Evolutionary conservation across 2,888 invertebrate species (phyloP).

Genomic region (Cepaea hortensis): DNA sequence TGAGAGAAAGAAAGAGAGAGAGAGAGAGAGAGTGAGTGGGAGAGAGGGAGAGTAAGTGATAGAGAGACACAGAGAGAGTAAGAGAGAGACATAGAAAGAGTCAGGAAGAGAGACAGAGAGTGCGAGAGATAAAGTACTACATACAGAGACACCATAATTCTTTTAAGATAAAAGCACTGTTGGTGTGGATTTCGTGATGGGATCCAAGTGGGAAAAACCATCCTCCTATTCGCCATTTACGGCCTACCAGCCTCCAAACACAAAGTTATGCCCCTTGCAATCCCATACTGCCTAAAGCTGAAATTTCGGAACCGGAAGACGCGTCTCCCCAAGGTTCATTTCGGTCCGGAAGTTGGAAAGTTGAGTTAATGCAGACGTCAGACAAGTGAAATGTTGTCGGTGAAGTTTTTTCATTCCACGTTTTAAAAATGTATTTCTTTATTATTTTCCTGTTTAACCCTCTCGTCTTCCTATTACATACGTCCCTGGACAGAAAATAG

Average conservation of each 20-base stretch:
- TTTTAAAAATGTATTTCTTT: not conserved
- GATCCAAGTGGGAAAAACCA: too few species aligned
- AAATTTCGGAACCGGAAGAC: constrained; percentile 44
- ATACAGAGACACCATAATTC: too few species aligned
- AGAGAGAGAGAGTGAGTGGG: too few species aligned
- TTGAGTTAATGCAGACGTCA: constrained; percentile 31
- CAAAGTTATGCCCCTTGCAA: not conserved
- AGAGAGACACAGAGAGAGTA: too few species aligned
- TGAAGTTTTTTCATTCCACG: not conserved
- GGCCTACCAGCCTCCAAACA: not conserved
- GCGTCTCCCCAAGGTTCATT: constrained; percentile 37
- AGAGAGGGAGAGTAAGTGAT: too few species aligned
- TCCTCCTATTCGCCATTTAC: too few species aligned
- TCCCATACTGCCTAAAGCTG: constrained; percentile 3
- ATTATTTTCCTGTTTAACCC: not conserved
- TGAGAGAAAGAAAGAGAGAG: too few species aligned
- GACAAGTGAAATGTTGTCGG: constrained; percentile 11
- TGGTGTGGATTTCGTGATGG: too few species aligned
- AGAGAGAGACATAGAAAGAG: too few species aligned
- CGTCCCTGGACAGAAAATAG: not conserved
- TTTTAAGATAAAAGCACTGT: too few species aligned
- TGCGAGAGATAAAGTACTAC: too few species aligned
- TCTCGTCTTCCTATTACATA: constrained; percentile 5
- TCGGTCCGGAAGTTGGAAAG: constrained; percentile 39
- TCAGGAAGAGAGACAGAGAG: too few species aligned